phyloP scores from a whole-genome alignment of 2,113 vertebrate genomes.

The Tenrec ecaudatus region DNA sequence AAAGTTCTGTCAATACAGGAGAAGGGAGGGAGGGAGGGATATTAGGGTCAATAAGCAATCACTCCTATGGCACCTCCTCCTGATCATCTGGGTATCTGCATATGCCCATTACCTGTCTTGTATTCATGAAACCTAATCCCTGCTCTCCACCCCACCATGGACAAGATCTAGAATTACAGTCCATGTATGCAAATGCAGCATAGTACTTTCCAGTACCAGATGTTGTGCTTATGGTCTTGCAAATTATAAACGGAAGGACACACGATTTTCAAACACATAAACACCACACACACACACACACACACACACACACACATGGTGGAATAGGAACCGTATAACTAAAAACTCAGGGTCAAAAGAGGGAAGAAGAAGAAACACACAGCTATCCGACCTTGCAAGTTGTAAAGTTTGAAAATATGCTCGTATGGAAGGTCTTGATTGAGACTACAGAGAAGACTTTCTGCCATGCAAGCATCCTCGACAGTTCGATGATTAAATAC shows the following conservation, averaged over 20 bases:
- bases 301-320: neutral
- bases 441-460: neutral
- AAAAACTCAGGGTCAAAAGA: neutral
- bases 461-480: neutral
- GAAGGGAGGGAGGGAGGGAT: neutral
- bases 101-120: neutral
- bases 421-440: neutral
- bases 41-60: neutral
- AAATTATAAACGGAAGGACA: neutral
- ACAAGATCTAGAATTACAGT: neutral
- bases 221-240: neutral
- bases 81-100: neutral
- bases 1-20: neutral
- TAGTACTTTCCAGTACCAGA: neutral
- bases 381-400: neutral
- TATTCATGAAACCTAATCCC: neutral
- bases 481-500: neutral
- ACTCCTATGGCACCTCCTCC: neutral
- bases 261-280: neutral
- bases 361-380: neutral
- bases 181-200: neutral
- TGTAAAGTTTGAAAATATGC: neutral
- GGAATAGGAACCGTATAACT: neutral
- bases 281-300: neutral
- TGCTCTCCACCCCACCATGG: neutral